Conservation (phyloP, 2,113 vertebrate genomes). For the Raja brachyura region DNA sequence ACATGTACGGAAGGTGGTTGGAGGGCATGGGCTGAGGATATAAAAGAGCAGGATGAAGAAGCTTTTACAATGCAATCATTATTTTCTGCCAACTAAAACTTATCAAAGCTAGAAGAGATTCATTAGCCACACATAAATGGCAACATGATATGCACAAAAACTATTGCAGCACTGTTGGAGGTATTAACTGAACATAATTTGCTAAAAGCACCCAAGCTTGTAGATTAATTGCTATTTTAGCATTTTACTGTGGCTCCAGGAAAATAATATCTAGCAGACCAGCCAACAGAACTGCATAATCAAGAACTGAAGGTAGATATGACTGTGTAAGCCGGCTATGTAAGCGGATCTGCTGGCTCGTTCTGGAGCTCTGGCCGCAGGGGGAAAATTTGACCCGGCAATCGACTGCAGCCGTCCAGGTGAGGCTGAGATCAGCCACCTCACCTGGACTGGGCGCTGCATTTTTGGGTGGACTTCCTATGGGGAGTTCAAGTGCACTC, state of each 20-base stretch:
- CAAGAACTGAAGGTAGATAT: not conserved
- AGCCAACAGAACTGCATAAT: not conserved
- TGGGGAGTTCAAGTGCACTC: too few species aligned
- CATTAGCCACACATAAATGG: not conserved
- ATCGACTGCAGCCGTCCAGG: too few species aligned
- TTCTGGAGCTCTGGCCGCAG: too few species aligned
- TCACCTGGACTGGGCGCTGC: too few species aligned
- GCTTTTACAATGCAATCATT: not conserved
- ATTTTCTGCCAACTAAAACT: not conserved
- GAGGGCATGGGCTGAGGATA: not conserved
- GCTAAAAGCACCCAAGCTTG: not conserved
- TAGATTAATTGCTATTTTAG: not conserved
- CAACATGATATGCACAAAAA: not conserved
- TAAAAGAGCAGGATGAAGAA: not conserved
- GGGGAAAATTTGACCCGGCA: too few species aligned
- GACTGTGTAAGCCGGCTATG: too few species aligned
- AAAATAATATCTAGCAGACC: not conserved
- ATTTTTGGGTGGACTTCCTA: too few species aligned
- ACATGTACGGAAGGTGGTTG: not conserved
- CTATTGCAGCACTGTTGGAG: not conserved
- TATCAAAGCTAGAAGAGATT: not conserved
- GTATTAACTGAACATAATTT: not conserved
- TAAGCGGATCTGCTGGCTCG: too few species aligned
- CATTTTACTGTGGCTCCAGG: not conserved
- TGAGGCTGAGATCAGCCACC: too few species aligned